A percentile compares a stretch with the other conserved stretches of the same genome.
These are phyloP conservation scores for Aricia agestis DNA, from an alignment of 1,140 invertebrate species.

Conservation along the genomic window DNA sequence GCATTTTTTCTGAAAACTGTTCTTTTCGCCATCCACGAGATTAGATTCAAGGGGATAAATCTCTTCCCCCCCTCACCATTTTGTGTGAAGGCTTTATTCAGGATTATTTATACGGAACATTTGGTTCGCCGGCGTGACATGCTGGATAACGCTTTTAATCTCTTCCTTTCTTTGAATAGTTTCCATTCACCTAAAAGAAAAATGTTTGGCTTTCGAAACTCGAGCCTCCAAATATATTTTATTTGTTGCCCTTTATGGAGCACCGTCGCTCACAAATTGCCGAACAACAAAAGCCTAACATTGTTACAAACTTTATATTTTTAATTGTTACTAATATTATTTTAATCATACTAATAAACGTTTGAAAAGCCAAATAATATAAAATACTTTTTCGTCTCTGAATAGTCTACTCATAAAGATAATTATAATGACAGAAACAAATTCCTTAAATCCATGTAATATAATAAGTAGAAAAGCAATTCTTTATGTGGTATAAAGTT, in stretches of 20 bases:
- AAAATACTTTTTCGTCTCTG: not conserved
- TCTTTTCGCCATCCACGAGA: constrained; percentile 66
- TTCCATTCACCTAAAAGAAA: constrained; percentile 20
- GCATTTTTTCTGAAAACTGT: constrained; percentile 56
- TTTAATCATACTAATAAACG: too few relatives aligned
- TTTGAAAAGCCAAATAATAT: too few relatives aligned
- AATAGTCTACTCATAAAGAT: not conserved
- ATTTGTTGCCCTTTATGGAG: not conserved
- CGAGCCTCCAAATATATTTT: not conserved
- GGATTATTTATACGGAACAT: constrained; percentile 70
- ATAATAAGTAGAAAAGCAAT: constrained; percentile 33
- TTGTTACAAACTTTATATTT: too few relatives aligned
- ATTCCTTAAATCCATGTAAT: constrained; percentile 1
- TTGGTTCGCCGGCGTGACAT: constrained; percentile 49
- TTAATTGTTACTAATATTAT: too few relatives aligned
- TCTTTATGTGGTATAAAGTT: constrained; percentile 55
- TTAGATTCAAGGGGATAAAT: constrained; percentile 71
- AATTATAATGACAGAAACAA: not conserved
- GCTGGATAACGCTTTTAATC: constrained; percentile 59
- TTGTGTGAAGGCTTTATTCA: constrained; percentile 65
- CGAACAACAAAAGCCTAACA: too few relatives aligned
- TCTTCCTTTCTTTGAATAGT: constrained; percentile 35
- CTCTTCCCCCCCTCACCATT: constrained; percentile 54
- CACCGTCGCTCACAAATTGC: not conserved
- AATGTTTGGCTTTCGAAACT: constrained; percentile 9